Conservation (phyloP, 2,113 vertebrate genomes). For the Ptyas mucosa region DNA sequence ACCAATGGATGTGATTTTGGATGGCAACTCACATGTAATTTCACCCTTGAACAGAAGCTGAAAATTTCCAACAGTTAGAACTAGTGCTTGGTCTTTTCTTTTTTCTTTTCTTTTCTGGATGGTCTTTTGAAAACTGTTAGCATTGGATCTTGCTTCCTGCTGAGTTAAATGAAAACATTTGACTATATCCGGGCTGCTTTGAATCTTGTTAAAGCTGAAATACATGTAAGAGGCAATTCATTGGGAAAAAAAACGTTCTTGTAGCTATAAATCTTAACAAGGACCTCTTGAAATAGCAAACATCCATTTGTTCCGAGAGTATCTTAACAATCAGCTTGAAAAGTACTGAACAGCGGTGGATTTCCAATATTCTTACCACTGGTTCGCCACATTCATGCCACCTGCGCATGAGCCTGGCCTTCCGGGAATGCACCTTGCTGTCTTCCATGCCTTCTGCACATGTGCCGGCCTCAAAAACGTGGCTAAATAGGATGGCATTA, state of each 20-base stretch:
- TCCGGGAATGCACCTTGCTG: too few relatives aligned
- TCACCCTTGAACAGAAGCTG: neutral
- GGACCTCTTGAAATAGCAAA: conserved; percentile 34
- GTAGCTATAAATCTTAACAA: conserved; percentile 23
- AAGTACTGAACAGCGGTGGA: neutral
- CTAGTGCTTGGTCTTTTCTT: neutral
- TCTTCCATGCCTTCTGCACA: too few relatives aligned
- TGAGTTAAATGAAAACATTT: conserved; percentile 29
- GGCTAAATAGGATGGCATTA: too few relatives aligned
- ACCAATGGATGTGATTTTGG: neutral
- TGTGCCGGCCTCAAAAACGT: too few relatives aligned
- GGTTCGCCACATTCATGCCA: too few relatives aligned
- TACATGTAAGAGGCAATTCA: conserved; percentile 7
- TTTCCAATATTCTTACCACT: too few relatives aligned
- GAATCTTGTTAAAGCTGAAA: conserved; percentile 25
- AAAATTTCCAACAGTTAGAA: conserved; percentile 6
- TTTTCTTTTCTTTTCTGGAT: neutral
- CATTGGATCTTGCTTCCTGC: conserved; percentile 27
- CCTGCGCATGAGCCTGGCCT: too few relatives aligned
- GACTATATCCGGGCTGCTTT: neutral
- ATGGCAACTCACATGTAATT: neutral
- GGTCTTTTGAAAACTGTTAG: neutral
- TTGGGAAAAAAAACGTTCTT: conserved; percentile 24
- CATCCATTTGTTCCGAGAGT: conserved; percentile 21
- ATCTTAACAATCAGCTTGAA: conserved; percentile 13